Evolutionary conservation across 2,888 invertebrate species (phyloP).

Genomic region (Zygothrica quintamaculata): DNA sequence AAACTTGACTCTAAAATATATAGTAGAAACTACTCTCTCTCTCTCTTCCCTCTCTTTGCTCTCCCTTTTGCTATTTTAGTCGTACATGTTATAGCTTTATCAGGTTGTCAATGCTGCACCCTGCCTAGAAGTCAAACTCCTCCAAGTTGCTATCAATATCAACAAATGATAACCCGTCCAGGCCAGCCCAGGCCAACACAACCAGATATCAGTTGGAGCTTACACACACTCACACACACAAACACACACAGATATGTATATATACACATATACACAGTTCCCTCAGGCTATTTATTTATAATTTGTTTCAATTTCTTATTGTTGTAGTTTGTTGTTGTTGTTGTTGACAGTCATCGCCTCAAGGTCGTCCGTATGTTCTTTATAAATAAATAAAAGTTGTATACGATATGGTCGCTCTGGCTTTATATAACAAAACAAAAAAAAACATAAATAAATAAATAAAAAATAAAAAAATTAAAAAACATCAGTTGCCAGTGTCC

Average conservation of each 20-base stretch:
- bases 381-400: constrained; percentile 37
- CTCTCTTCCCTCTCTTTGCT: no score
- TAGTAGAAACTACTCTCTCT: no score
- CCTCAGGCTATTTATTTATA: constrained; percentile 54
- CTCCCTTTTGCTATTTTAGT: no score
- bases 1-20: not conserved
- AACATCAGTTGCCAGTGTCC: constrained; percentile 9
- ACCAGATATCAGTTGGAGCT: constrained; percentile 10
- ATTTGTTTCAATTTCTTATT: constrained; percentile 36
- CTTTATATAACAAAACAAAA: constrained; percentile 22
- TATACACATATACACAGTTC: not conserved
- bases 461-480: no score
- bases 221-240: not conserved
- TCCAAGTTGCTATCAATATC: constrained; percentile 59
- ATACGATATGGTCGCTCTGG: constrained; percentile 5
- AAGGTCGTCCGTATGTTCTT: constrained; percentile 62
- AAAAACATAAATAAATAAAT: no score
- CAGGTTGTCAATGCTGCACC: constrained; percentile 32
- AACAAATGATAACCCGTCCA: constrained; percentile 57
- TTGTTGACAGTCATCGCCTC: constrained; percentile 49
- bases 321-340: constrained; percentile 43
- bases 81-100: no score
- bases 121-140: constrained; percentile 21
- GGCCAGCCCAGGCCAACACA: no score
- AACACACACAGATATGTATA: constrained; percentile 3